Evolutionary conservation across 2,888 invertebrate genomes (phyloP).

Genomic region (Napeogenes sylphis): DNA sequence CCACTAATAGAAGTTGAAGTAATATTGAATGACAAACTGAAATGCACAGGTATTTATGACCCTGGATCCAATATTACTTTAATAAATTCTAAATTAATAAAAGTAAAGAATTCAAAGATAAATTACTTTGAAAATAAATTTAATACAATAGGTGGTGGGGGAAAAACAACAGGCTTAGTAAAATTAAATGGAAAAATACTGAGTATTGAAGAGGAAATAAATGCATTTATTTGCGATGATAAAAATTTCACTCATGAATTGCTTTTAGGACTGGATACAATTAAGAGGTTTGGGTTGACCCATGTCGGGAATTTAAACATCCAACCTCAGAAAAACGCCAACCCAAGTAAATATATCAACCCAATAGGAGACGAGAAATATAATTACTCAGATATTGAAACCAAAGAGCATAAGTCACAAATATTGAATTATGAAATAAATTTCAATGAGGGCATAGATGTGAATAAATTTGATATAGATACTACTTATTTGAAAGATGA

Average conservation of each 20-base stretch:
- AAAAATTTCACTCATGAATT: slow-evolving; percentile 19
- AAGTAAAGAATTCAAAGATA: slow-evolving; percentile 14
- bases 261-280: slow-evolving; percentile 23
- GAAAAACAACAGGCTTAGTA: slow-evolving; percentile 18
- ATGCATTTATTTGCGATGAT: slow-evolving; percentile 21
- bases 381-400: no score
- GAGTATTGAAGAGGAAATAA: slow-evolving; percentile 14
- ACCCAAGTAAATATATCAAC: no score
- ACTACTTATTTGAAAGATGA: no score
- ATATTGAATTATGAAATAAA: no score
- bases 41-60: slow-evolving; percentile 20
- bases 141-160: slow-evolving; percentile 18
- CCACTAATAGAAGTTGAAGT: slow-evolving; percentile 16
- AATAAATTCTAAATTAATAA: slow-evolving; percentile 19
- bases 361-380: no score
- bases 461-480: no score
- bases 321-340: slow-evolving; percentile 12
- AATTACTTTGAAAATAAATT: slow-evolving; percentile 20
- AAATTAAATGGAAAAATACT: slow-evolving; percentile 19
- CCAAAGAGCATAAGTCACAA: no score
- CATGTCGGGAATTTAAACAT: slow-evolving; percentile 11
- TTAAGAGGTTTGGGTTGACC: slow-evolving; percentile 7
- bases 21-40: slow-evolving; percentile 13
- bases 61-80: slow-evolving; percentile 19
- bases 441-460: no score